Base-by-base conservation (phyloP, 2,113 vertebrate genomes). In the Cyprinodon brontotheroides region DNA sequence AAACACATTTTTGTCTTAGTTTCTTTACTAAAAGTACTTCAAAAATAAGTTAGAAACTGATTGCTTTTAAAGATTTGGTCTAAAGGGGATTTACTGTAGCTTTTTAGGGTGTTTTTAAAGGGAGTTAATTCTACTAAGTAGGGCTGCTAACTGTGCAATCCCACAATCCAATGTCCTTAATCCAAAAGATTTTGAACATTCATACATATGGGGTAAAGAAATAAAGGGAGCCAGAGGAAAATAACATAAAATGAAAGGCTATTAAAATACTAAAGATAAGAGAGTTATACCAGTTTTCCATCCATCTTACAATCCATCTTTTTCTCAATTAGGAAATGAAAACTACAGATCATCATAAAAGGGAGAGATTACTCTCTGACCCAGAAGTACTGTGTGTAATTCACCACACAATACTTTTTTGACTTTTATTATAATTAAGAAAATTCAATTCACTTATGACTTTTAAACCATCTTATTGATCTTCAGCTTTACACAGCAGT, bases 311-410 rank as follows among this genome's bases (percentile, higher is more conserved):
- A 81, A 86, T 89, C 87, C 79, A 74, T 77, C 77, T 68, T 75
- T 70, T 61, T 68, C 72, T 88, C 89, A 85, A 89, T 92, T 88
- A 90, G 86, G 79, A 90, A 91, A 92, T 92, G 87, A 92, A 89
- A 90, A 83, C 72, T 65, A 6, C 13, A 57, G 66, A 81, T 82
- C 15, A 11, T 87, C 81, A 85, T 83, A 87, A 80, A 72, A 81
- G 66, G 43, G 7, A 66, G 69, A 72, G 90, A 86, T 89, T 89
- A 90, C 61, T 81, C 53, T 72, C 72, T 81, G 83, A 81, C 81
- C 76, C 74, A n/a, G 38, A 61, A 74, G 78, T 78, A 50, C 84
- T 82, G 89, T 70, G 80, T 84, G 89, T 86, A 87, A 89, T 90
- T 91, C 84, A 86, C 72, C 60, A 71, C 70, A 69, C 68, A 89